These are phyloP conservation scores for Drosophila orosa DNA, from an alignment of 1,140 invertebrate genomes.

Conservation along the genomic window DNA sequence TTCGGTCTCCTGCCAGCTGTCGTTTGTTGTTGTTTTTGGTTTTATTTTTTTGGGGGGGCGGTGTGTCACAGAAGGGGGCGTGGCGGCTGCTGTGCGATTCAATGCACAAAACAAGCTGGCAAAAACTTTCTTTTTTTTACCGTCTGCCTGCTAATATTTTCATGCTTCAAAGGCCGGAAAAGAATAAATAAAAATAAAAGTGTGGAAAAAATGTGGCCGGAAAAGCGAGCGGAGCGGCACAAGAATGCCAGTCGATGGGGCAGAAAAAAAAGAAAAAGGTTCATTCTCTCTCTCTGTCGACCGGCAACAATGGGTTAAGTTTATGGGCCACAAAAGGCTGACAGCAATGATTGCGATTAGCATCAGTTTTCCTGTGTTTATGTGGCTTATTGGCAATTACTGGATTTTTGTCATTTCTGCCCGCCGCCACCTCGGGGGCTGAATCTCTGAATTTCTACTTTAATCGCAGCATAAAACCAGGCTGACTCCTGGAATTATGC, in stretches of 20 bases:
- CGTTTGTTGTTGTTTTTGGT: constrained; percentile 15
- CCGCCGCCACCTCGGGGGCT: constrained; percentile 24
- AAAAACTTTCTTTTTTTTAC: constrained; percentile 48
- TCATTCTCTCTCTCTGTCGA: neutral
- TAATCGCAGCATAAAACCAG: constrained; percentile 21
- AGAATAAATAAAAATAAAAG: constrained; percentile 9
- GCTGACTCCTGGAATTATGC: neutral
- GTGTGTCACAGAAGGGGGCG: constrained; percentile 5
- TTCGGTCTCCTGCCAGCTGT: constrained; percentile 21
- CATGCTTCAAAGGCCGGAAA: constrained; percentile 32
- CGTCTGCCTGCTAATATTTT: constrained; percentile 70
- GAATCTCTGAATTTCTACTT: constrained; percentile 29
- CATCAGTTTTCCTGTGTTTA: constrained; percentile 15
- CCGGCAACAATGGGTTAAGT: constrained; percentile 58
- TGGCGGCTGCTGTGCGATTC: constrained; percentile 14
- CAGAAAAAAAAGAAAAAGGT: too few species aligned
- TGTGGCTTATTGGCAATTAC: constrained; percentile 69
- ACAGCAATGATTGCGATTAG: constrained; percentile 49
- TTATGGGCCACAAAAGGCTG: constrained; percentile 54
- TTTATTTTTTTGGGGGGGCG: neutral
- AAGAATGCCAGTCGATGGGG: constrained; percentile 36
- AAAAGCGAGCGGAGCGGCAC: constrained; percentile 3
- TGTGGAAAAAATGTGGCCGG: neutral
- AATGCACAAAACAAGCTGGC: constrained; percentile 43
- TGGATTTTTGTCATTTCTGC: constrained; percentile 49